Evolutionary conservation across 2,888 invertebrate genomes (phyloP).

Genomic region (Acrobasis repandana): DNA sequence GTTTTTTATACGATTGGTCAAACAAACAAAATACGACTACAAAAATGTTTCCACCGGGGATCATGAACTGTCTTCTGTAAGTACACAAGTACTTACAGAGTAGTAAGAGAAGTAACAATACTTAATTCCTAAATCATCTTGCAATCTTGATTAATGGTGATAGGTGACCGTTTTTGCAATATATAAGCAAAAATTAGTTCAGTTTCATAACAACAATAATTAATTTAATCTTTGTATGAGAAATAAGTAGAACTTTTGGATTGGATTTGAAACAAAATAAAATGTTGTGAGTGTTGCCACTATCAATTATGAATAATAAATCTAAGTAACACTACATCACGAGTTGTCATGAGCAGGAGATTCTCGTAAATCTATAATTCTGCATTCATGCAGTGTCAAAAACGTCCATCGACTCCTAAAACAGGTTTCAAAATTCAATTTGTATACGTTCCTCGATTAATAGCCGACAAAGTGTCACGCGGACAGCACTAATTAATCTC

Average conservation of each 20-base stretch:
- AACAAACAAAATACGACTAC: background rate
- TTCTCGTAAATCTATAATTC: conserved; percentile 60
- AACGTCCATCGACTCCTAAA: conserved; percentile 47
- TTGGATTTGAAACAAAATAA: background rate
- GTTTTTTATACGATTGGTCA: conserved; percentile 25
- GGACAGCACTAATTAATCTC: conserved; percentile 78
- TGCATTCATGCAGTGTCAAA: conserved; percentile 55
- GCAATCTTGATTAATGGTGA: background rate
- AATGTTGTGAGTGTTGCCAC: background rate
- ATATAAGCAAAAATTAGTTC: background rate
- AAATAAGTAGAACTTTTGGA: background rate
- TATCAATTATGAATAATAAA: conserved; percentile 37
- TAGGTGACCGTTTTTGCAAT: background rate
- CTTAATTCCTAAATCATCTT: too few species aligned
- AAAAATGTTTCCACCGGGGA: conserved; percentile 11
- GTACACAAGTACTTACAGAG: too few species aligned
- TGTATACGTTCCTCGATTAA: conserved; percentile 71
- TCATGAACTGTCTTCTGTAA: too few species aligned
- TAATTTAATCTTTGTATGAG: background rate
- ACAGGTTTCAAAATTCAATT: conserved; percentile 70
- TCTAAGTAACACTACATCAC: conserved; percentile 51
- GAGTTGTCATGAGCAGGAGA: conserved; percentile 48
- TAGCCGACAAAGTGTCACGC: conserved; percentile 67
- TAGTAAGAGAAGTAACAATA: too few species aligned
- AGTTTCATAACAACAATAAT: background rate